phyloP scores from a whole-genome alignment of 2,797 vertebrate species.

The Megalops cyprinoides region DNA sequence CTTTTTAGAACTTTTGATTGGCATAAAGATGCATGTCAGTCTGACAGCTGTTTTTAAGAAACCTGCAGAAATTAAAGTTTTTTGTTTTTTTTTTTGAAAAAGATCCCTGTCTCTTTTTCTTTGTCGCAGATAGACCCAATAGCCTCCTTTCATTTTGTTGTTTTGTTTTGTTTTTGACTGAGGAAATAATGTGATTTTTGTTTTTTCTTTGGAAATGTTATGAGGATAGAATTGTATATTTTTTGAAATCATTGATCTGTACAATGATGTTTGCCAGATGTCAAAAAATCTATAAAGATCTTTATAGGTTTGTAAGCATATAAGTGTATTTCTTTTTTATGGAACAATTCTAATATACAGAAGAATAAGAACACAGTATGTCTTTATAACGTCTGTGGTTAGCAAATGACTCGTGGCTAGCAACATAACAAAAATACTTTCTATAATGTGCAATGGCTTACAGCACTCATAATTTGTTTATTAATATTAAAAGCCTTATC shows the following conservation, averaged over 20 bases:
- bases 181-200: constrained; percentile 58
- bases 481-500: not conserved
- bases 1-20: not conserved
- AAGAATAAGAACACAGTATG: too few species aligned
- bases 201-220: constrained; percentile 80
- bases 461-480: not conserved
- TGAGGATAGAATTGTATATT: constrained; percentile 83
- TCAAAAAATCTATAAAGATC: constrained; percentile 66
- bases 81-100: not conserved
- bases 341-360: too few species aligned
- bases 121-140: not conserved
- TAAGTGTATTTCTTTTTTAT: constrained; percentile 49
- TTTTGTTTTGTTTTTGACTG: constrained; percentile 31
- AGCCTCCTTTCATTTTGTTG: too few species aligned
- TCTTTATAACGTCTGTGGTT: too few species aligned
- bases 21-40: not conserved
- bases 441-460: not conserved
- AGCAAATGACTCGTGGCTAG: too few species aligned
- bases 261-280: constrained; percentile 79
- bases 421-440: too few species aligned
- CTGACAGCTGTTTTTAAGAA: not conserved
- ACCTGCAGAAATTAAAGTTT: not conserved
- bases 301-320: constrained; percentile 72
- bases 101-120: constrained; percentile 74
- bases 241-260: constrained; percentile 81